Evolutionary conservation across 2,797 vertebrate species (phyloP).

Genomic region (Pogoniulus pusillus): DNA sequence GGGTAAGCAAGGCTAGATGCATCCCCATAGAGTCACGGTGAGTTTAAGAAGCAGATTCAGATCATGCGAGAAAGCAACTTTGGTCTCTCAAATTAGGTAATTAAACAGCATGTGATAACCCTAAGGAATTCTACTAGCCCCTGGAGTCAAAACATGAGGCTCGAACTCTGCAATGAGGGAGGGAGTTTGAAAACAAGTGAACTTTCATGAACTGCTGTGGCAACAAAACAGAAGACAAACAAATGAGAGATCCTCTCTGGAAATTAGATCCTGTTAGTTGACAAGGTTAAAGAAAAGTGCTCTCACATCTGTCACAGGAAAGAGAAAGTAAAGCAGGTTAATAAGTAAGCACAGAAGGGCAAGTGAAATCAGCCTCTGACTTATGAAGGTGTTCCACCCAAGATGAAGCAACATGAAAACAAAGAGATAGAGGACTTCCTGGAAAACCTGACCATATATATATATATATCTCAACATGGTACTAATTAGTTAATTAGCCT

Average conservation of each 20-base stretch:
- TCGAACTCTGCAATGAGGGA: not conserved
- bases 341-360: not conserved
- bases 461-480: not conserved
- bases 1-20: not conserved
- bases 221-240: not conserved
- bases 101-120: not conserved
- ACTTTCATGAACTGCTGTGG: not conserved
- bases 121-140: not conserved
- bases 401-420: conserved; percentile 24
- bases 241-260: not conserved
- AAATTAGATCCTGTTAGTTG: not conserved
- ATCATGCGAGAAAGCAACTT: conserved; percentile 36
- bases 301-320: not conserved
- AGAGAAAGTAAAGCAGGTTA: not conserved
- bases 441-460: conserved; percentile 33
- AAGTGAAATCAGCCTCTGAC: conserved; percentile 1
- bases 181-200: not conserved
- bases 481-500: conserved; percentile 45
- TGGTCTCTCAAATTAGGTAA: conserved; percentile 47
- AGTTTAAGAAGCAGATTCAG: conserved; percentile 28
- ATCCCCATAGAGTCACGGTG: not conserved
- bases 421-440: conserved; percentile 31
- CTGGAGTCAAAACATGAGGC: conserved; percentile 14
- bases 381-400: not conserved
- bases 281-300: not conserved